These are phyloP conservation scores for Muntiacus reevesi DNA, from an alignment of 2,113 vertebrate genomes.

Conservation along the genomic window DNA sequence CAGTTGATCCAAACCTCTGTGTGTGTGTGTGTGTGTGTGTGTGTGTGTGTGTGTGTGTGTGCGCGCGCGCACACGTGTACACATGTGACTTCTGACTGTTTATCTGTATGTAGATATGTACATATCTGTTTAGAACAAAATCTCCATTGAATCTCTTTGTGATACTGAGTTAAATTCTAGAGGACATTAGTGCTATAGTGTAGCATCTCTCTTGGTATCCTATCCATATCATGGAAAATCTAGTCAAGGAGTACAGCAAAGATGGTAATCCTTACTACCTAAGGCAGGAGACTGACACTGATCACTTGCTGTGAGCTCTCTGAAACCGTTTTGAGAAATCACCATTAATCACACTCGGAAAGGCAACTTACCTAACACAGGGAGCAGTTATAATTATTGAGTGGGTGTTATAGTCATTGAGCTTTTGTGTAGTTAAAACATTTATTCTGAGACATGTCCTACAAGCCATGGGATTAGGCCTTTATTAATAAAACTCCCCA, in stretches of 20 bases:
- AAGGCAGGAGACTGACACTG: not conserved
- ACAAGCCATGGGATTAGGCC: conserved; percentile 34
- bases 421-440: conserved; percentile 31
- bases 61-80: fast-evolving
- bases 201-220: not conserved
- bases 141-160: not conserved
- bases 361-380: not conserved
- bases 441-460: conserved; percentile 51
- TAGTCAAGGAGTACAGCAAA: not conserved
- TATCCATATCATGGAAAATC: not conserved
- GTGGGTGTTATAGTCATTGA: not conserved
- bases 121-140: not conserved
- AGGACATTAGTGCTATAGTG: not conserved
- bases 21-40: not conserved
- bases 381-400: not conserved
- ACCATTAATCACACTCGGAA: not conserved
- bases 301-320: not conserved
- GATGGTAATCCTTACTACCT: not conserved
- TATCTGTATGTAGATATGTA: not conserved
- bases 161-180: not conserved
- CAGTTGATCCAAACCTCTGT: not conserved
- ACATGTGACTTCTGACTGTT: not conserved
- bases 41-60: too few species aligned
- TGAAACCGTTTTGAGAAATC: not conserved
- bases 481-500: conserved; percentile 66